phyloP scores from a whole-genome alignment of 1,140 invertebrate species.

The Uloborus diversus region DNA sequence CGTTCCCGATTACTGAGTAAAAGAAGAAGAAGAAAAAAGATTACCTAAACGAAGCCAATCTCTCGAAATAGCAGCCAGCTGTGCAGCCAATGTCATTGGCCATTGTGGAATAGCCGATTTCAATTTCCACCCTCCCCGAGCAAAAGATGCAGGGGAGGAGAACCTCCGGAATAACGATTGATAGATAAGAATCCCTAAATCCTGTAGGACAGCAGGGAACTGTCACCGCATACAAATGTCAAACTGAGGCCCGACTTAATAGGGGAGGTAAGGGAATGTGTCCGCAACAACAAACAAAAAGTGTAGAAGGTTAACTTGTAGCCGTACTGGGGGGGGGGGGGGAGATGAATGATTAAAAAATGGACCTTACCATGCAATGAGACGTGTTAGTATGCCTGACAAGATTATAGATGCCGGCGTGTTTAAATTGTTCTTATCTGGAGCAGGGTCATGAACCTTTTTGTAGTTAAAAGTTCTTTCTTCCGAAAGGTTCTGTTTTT shows the following conservation, averaged over 20 bases:
- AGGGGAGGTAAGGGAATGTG: not conserved
- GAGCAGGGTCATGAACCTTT: conserved; percentile 53
- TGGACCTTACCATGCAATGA: conserved; percentile 35
- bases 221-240: conserved; percentile 54
- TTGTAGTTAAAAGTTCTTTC: conserved; percentile 9
- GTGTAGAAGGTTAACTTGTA: conserved; percentile 54
- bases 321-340: not conserved
- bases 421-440: conserved; percentile 50
- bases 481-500: conserved; percentile 3
- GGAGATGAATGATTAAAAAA: not conserved
- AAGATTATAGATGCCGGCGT: conserved; percentile 26
- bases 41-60: too few species aligned
- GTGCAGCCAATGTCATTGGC: too few species aligned
- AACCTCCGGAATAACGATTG: conserved; percentile 32
- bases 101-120: too few species aligned
- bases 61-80: too few species aligned
- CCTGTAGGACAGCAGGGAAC: conserved; percentile 44
- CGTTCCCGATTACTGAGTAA: too few species aligned
- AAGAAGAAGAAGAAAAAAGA: too few species aligned
- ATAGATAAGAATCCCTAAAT: conserved; percentile 54
- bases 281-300: conserved; percentile 44
- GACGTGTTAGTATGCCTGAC: conserved; percentile 45
- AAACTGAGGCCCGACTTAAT: conserved; percentile 26
- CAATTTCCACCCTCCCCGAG: too few species aligned
- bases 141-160: too few species aligned